These are phyloP conservation scores for Catocala sponsa DNA, from an alignment of 2,888 invertebrate genomes.

Conservation along the genomic window DNA sequence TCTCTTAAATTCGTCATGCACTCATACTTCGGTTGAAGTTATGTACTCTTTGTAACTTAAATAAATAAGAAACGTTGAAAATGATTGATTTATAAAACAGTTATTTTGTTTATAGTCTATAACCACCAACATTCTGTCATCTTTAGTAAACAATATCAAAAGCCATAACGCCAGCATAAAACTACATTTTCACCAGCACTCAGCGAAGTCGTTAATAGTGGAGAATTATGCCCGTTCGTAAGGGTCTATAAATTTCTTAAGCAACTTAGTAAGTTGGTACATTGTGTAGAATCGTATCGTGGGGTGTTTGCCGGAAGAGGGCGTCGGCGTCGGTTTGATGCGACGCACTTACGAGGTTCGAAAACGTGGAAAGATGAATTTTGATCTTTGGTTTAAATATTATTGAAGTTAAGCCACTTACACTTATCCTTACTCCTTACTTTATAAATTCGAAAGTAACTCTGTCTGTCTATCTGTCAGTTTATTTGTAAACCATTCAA, in stretches of 20 bases:
- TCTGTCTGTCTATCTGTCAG: too few species aligned
- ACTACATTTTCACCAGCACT: constrained; percentile 44
- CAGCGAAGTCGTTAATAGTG: constrained; percentile 42
- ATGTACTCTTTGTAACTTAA: too few species aligned
- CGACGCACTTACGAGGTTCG: constrained; percentile 15
- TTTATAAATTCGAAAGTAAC: too few species aligned
- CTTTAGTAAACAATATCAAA: constrained; percentile 15
- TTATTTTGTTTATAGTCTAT: too few species aligned
- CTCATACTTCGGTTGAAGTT: too few species aligned
- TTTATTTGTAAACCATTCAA: too few species aligned
- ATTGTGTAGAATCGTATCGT: constrained; percentile 41
- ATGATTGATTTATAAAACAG: too few species aligned
- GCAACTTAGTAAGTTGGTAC: constrained; percentile 46
- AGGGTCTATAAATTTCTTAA: constrained; percentile 48
- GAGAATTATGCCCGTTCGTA: constrained; percentile 39
- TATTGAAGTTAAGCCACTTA: too few species aligned
- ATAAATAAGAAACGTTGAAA: too few species aligned
- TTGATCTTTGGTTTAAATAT: not conserved
- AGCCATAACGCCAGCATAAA: constrained; percentile 35
- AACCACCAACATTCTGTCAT: not conserved
- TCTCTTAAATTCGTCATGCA: too few species aligned
- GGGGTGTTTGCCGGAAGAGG: constrained; percentile 31
- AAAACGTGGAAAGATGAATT: constrained; percentile 20
- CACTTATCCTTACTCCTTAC: too few species aligned
- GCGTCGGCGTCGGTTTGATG: constrained; percentile 22